A percentile compares a stretch with the other conserved stretches of the same genome.
Evolutionary conservation across 2,113 vertebrate species (phyloP).

Genomic region (Pollachius pollachius): DNA sequence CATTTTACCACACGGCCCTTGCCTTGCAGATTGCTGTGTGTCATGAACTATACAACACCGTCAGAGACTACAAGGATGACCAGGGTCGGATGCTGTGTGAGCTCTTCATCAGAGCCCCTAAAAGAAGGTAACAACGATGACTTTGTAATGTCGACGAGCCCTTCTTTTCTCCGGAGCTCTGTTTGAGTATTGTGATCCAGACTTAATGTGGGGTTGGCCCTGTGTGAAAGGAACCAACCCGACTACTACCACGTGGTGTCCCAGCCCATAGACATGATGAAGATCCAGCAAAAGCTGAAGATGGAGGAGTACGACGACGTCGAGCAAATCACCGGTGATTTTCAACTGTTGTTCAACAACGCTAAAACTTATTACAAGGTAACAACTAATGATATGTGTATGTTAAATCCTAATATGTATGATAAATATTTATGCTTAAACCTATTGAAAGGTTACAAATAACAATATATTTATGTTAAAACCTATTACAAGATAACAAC

Average conservation of each 20-base stretch:
- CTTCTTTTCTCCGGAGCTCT: too few species aligned
- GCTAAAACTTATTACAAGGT: constrained; percentile 98
- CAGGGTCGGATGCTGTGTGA: constrained; percentile 96
- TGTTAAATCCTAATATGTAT: background rate
- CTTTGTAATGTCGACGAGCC: background rate
- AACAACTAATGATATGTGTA: constrained; percentile 16
- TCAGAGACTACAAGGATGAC: constrained; percentile 97
- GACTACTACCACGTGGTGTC: constrained; percentile 98
- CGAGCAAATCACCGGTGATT: constrained; percentile 90
- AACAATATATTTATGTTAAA: constrained; percentile 56
- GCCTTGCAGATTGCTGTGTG: constrained; percentile 91
- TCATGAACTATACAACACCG: constrained; percentile 96
- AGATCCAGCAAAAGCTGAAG: constrained; percentile 98
- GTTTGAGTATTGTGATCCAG: background rate
- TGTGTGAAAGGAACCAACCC: constrained; percentile 86
- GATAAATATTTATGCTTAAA: background rate
- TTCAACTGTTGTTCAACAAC: constrained; percentile 95
- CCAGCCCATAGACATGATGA: constrained; percentile 99
- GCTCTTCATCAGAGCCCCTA: constrained; percentile 95
- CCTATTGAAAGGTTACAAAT: too few species aligned
- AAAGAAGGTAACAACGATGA: constrained; percentile 80
- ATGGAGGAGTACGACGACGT: constrained; percentile 99
- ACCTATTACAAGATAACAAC: constrained; percentile 92
- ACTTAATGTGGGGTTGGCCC: background rate
- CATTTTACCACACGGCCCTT: background rate